Conservation (phyloP, 2,797 vertebrate species). For the Tympanoctomys barrerae region DNA sequence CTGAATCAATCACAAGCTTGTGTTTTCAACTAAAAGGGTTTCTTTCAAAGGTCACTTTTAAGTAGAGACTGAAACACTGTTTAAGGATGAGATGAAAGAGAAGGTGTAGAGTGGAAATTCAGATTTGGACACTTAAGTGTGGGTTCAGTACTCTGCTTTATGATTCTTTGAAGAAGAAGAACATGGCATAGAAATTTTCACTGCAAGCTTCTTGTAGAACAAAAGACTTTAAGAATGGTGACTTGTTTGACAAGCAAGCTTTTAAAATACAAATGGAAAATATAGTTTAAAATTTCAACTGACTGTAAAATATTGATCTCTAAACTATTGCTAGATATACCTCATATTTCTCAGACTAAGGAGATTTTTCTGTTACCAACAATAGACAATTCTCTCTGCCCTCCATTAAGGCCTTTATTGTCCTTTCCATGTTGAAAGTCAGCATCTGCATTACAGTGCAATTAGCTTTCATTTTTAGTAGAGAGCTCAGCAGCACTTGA, state of each 20-base stretch:
- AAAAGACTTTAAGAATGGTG: conserved; percentile 5
- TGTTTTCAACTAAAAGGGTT: neutral
- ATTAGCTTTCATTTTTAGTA: conserved; percentile 74
- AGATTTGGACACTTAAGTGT: neutral
- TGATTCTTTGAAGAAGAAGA: neutral
- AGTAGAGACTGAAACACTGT: neutral
- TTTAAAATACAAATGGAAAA: conserved; percentile 79
- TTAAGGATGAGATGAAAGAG: neutral
- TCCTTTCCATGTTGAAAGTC: conserved; percentile 71
- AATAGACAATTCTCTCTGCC: conserved; percentile 8
- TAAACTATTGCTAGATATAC: conserved; percentile 71
- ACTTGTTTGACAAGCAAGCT: conserved; percentile 67
- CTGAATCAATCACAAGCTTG: neutral
- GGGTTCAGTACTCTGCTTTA: neutral
- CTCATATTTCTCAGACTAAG: conserved; percentile 75
- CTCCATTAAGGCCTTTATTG: conserved; percentile 70
- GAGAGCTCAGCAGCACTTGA: conserved; percentile 58
- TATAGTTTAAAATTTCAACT: conserved; percentile 81
- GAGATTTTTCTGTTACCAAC: conserved; percentile 62
- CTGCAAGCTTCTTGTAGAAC: neutral
- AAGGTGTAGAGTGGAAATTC: neutral
- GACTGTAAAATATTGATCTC: conserved; percentile 65
- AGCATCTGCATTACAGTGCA: conserved; percentile 68
- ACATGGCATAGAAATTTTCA: neutral
- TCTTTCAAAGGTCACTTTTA: neutral